These are phyloP conservation scores for Cirrhinus molitorella DNA, from an alignment of 2,797 vertebrate genomes.

Conservation along the genomic window DNA sequence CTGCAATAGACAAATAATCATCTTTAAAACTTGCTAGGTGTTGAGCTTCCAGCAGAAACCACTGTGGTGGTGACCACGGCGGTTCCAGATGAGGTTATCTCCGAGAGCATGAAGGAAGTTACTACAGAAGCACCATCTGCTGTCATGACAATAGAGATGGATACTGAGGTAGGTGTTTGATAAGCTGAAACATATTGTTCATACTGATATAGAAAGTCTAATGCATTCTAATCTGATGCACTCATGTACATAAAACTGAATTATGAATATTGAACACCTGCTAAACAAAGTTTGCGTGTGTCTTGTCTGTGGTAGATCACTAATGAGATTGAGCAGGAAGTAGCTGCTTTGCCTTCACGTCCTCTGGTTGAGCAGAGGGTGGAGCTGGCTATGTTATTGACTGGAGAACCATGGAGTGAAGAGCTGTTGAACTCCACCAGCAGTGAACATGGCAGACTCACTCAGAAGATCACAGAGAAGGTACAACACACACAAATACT, in stretches of 20 bases:
- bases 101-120: conserved; percentile 26
- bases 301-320: conserved; percentile 76
- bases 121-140: conserved; percentile 24
- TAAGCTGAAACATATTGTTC: conserved; percentile 20
- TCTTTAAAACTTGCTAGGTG: conserved; percentile 13
- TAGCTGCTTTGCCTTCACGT: conserved; percentile 68
- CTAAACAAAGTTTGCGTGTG: neutral
- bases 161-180: conserved; percentile 71
- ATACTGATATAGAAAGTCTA: neutral
- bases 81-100: neutral
- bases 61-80: neutral
- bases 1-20: neutral
- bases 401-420: conserved; percentile 78
- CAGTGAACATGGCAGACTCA: conserved; percentile 76
- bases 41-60: conserved; percentile 1
- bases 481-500: conserved; percentile 66
- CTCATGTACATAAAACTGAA: neutral
- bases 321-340: conserved; percentile 84
- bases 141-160: conserved; percentile 51
- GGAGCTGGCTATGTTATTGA: conserved; percentile 85
- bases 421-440: conserved; percentile 80
- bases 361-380: conserved; percentile 83
- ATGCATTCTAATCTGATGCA: neutral
- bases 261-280: neutral
- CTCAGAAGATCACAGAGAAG: conserved; percentile 83